Percentiles rank a stretch among this genome's conserved stretches.
These are phyloP conservation scores for Saccopteryx leptura DNA, from an alignment of 2,113 vertebrate genomes.

Conservation along the genomic window DNA sequence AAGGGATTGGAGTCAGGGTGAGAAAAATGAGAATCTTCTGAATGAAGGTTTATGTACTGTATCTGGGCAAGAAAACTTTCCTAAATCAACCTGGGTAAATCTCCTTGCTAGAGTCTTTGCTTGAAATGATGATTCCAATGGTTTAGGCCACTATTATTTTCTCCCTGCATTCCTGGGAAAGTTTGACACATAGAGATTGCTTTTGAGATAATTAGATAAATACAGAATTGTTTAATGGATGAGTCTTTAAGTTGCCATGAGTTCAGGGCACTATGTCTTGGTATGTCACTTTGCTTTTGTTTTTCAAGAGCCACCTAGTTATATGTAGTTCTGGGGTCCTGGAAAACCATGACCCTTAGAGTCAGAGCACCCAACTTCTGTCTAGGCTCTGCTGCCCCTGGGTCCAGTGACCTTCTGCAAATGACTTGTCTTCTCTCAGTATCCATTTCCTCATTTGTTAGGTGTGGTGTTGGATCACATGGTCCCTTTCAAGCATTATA, in stretches of 20 bases:
- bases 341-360: neutral
- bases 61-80: neutral
- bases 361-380: neutral
- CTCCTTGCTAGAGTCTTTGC: neutral
- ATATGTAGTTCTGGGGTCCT: neutral
- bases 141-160: neutral
- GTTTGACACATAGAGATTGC: neutral
- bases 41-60: conserved; percentile 39
- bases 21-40: conserved; percentile 64
- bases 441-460: neutral
- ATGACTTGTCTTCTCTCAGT: neutral
- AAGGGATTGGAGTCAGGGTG: conserved; percentile 49
- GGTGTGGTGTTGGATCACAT: neutral
- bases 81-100: neutral
- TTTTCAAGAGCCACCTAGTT: neutral
- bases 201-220: conserved; percentile 35
- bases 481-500: neutral
- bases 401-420: neutral
- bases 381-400: neutral
- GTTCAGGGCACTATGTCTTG: neutral
- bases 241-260: neutral
- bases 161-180: neutral
- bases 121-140: neutral
- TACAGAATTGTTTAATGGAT: neutral
- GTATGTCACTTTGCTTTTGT: conserved; percentile 37